These are phyloP conservation scores for Microctenopoma stevenorrisi DNA, from an alignment of 2,797 vertebrate species.

Conservation along the genomic window DNA sequence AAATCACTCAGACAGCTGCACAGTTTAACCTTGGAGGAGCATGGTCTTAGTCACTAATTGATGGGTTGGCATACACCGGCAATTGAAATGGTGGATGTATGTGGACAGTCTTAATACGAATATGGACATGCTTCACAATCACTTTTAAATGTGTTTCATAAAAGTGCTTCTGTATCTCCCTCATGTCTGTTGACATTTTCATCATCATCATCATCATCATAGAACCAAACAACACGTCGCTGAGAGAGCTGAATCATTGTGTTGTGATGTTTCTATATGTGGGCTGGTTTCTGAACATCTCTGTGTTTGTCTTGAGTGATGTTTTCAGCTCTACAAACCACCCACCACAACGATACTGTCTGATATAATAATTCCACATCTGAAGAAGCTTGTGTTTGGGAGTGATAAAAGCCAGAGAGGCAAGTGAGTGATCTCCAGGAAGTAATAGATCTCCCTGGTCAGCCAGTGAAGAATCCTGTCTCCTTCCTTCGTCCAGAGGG, in stretches of 20 bases:
- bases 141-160: background rate
- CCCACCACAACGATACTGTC: conserved; percentile 15
- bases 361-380: conserved; percentile 28
- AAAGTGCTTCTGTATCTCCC: conserved; percentile 7
- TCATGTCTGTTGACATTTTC: conserved; percentile 22
- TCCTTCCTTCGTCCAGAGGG: conserved; percentile 54
- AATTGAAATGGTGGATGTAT: conserved; percentile 54
- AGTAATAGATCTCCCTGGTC: conserved; percentile 58
- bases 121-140: conserved; percentile 18
- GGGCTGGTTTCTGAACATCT: conserved; percentile 32
- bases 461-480: conserved; percentile 61
- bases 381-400: conserved; percentile 18
- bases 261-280: conserved; percentile 22
- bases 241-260: conserved; percentile 17
- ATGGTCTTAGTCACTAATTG: conserved; percentile 79
- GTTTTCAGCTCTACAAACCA: conserved; percentile 28
- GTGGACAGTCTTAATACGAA: conserved; percentile 28
- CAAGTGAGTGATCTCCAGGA: conserved; percentile 52
- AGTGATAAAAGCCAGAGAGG: conserved; percentile 34
- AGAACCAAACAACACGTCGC: conserved; percentile 11
- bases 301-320: conserved; percentile 17
- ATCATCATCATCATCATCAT: conserved; percentile 19
- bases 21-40: conserved; percentile 84
- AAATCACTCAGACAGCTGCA: conserved; percentile 85
- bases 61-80: conserved; percentile 69